Percentiles rank a stretch among this genome's conserved stretches.
Conservation (phyloP, 2,888 invertebrate species). For the Folsomia manolachei region DNA sequence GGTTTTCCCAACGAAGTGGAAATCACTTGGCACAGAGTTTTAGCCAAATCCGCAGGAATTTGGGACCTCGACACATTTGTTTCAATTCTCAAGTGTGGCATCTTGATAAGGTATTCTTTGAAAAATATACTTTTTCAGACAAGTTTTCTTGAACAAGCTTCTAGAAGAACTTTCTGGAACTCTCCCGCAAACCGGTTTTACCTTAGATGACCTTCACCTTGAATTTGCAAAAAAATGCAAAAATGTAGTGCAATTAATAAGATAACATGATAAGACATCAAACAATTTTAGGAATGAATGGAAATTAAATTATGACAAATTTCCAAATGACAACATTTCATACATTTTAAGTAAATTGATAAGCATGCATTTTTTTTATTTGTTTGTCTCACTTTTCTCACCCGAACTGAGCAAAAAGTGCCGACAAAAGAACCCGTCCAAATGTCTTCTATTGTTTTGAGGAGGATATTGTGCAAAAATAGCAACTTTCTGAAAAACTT, state of each 20-base stretch:
- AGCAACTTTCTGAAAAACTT: neutral
- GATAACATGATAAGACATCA: too few species aligned
- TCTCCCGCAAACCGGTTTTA: neutral
- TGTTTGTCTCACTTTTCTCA: neutral
- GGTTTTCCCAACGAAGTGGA: conserved; percentile 65
- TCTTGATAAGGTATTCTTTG: too few species aligned
- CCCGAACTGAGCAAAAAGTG: neutral
- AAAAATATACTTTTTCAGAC: neutral
- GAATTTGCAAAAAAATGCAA: neutral
- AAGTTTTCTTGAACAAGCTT: neutral
- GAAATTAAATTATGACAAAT: too few species aligned
- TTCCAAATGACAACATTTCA: too few species aligned
- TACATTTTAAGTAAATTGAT: too few species aligned
- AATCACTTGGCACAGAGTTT: conserved; percentile 59
- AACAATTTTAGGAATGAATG: too few species aligned
- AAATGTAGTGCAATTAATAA: too few species aligned
- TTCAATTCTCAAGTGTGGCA: conserved; percentile 66
- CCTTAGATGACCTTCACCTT: neutral
- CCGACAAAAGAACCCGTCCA: neutral
- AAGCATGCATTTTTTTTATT: too few species aligned
- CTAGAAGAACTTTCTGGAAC: neutral
- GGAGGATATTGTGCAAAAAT: neutral
- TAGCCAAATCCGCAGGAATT: conserved; percentile 62
- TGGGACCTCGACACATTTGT: conserved; percentile 62
- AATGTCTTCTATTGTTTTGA: neutral